Percentiles rank a stretch among this genome's conserved stretches.
These are phyloP conservation scores for Deilephila porcellus DNA, from an alignment of 2,888 invertebrate genomes.

Conservation along the genomic window DNA sequence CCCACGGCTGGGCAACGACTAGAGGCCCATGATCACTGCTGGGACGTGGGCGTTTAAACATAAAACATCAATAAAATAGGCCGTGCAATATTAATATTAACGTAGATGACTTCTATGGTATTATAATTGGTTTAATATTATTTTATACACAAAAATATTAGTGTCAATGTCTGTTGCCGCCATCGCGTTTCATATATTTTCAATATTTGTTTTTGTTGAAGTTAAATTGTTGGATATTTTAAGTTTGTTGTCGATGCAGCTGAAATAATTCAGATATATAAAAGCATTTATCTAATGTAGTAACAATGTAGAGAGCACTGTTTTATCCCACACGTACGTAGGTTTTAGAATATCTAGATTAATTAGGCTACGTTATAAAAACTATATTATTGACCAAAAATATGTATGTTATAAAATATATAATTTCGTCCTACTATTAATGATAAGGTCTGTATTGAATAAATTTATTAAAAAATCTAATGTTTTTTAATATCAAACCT, in stretches of 20 bases:
- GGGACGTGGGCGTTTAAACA: no score
- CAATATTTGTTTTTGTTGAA: slow-evolving; percentile 17
- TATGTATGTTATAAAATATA: slow-evolving; percentile 50
- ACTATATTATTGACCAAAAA: slow-evolving; percentile 63
- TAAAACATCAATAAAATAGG: no score
- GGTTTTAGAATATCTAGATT: slow-evolving; percentile 40
- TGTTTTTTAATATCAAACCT: no score
- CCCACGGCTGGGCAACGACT: no score
- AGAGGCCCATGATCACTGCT: no score
- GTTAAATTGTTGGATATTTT: slow-evolving; percentile 39
- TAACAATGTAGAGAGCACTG: slow-evolving; percentile 60
- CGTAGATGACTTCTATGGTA: background rate
- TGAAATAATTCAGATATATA: slow-evolving; percentile 38
- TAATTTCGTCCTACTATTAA: slow-evolving; percentile 54
- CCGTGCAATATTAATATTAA: no score
- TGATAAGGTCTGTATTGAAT: slow-evolving; percentile 54
- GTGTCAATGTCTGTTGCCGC: background rate
- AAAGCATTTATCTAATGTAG: slow-evolving; percentile 64
- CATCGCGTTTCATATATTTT: background rate
- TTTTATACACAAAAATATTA: no score
- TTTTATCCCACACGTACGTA: slow-evolving; percentile 67
- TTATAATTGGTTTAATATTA: background rate
- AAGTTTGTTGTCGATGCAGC: slow-evolving; percentile 42
- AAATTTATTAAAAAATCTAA: slow-evolving; percentile 49
- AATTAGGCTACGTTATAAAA: slow-evolving; percentile 41